Base-by-base conservation (phyloP, 1,140 invertebrate genomes). In the Bactericera cockerelli region DNA sequence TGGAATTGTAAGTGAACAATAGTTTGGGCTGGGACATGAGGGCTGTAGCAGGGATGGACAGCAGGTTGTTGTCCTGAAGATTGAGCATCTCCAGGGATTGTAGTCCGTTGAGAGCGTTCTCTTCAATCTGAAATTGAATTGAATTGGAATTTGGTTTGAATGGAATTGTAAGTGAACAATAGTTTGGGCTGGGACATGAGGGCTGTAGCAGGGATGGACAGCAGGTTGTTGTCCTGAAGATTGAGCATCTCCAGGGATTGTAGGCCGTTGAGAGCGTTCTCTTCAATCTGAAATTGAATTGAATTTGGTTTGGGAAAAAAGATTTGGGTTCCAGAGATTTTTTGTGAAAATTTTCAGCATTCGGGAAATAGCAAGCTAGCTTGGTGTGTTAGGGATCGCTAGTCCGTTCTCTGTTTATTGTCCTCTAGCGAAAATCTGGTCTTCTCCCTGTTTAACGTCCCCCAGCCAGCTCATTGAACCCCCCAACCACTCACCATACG, bases 41-140 rank as follows among this genome's bases (percentile, higher is more conserved):
- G 8, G 88, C 86, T 16, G 81, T 80, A 1, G 84, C 82, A 1
- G 90, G 90, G 26, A 93, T 81, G 2, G 89, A 70, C 0, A 93
- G 73, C 49, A 93, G 86, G 60, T 90, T 90, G 69, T 93, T 93
- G 67, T 93, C 89, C 67, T 82, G 80, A 1, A 93, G 72, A n/a
- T 85, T 81, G 6, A 94, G 71, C 11, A 81, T 83, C 69, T 88
- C 81, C 11, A 94, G 68, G 61, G 78, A 84, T 21, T 79, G 76
- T 55, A 93, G 70, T 1, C 88, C 88, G 66, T 89, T 84, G 66
- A 93, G 85, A 0, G 85, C 82, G 60, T 87, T 84, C 63, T 90
- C 87, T 71, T 91, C 87, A 21, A 91, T 81, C 87, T 90, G 69
- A 53, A 77, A 77, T 62, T 59, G n/a, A n/a, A n/a, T 63, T 39